Evolutionary conservation across 1,140 invertebrate species (phyloP).

Genomic region (Camponotus pennsylvanicus): DNA sequence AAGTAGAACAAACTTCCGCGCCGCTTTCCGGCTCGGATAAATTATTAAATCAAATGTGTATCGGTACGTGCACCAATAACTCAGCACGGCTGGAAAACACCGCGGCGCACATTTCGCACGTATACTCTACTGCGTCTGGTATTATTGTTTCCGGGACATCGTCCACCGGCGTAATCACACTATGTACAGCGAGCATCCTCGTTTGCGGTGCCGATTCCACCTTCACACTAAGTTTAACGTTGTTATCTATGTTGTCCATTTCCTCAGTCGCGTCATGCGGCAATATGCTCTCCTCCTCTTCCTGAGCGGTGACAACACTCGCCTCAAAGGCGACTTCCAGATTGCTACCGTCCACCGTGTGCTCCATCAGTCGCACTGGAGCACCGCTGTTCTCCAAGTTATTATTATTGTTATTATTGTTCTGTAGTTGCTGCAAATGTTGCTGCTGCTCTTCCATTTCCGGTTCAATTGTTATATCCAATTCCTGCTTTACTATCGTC

Average conservation of each 20-base stretch:
- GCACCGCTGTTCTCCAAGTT: conserved; percentile 70
- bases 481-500: conserved; percentile 77
- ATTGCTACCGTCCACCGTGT: conserved; percentile 78
- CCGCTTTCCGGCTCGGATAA: conserved; percentile 65
- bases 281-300: conserved; percentile 48
- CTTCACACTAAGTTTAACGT: conserved; percentile 81
- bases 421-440: background rate
- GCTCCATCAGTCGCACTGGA: conserved; percentile 66
- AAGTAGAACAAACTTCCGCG: conserved; percentile 75
- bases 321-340: conserved; percentile 83
- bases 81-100: conserved; percentile 91
- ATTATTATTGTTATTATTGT: conserved; percentile 62
- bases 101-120: conserved; percentile 93
- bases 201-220: conserved; percentile 76
- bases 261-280: conserved; percentile 62
- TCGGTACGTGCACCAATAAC: conserved; percentile 91
- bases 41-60: conserved; percentile 90
- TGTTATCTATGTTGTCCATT: conserved; percentile 67
- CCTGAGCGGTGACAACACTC: conserved; percentile 78
- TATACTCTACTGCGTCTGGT: conserved; percentile 87
- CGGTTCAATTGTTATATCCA: conserved; percentile 27
- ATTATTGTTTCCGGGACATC: conserved; percentile 86
- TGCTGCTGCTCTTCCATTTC: conserved; percentile 57
- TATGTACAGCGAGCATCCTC: conserved; percentile 78
- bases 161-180: conserved; percentile 78